Conservation (phyloP, 2,888 invertebrate species). For the Caenorhabditis becei region DNA sequence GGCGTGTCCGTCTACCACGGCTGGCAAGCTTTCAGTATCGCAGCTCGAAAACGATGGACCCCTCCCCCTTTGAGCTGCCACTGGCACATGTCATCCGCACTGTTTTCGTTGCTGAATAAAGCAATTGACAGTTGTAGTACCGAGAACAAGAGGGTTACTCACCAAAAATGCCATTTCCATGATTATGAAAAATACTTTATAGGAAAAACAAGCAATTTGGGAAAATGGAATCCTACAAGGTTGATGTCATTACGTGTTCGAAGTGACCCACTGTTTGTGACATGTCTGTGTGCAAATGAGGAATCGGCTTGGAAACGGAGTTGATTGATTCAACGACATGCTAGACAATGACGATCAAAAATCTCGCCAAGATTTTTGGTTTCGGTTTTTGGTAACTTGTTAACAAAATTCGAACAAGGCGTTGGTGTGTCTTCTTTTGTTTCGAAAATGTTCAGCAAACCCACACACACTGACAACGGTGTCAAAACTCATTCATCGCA, state of each 20-base stretch:
- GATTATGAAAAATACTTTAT: neutral
- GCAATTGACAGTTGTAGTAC: constrained; percentile 16
- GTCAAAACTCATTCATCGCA: constrained; percentile 39
- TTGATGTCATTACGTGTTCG: constrained; percentile 13
- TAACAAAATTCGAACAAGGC: constrained; percentile 9
- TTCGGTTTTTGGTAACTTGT: constrained; percentile 19
- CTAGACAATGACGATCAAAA: constrained; percentile 25
- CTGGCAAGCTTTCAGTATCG: constrained; percentile 28
- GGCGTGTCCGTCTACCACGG: constrained; percentile 40
- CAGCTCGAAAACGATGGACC: neutral
- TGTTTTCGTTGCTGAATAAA: constrained; percentile 40
- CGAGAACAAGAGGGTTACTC: constrained; percentile 25
- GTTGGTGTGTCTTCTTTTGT: constrained; percentile 30
- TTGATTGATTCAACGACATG: neutral
- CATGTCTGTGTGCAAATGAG: constrained; percentile 8
- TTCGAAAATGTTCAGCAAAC: constrained; percentile 18
- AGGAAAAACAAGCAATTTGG: constrained; percentile 16
- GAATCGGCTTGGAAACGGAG: neutral
- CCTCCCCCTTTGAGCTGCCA: constrained; percentile 42
- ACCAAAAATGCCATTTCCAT: constrained; percentile 39
- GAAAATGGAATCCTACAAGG: neutral
- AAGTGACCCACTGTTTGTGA: constrained; percentile 13
- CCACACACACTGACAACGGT: constrained; percentile 33
- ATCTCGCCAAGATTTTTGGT: constrained; percentile 4
- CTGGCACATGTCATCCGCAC: constrained; percentile 62